phyloP scores from a whole-genome alignment of 30 jellyfish, hydroid and myxozoan species.

The Aurelia sp. region DNA sequence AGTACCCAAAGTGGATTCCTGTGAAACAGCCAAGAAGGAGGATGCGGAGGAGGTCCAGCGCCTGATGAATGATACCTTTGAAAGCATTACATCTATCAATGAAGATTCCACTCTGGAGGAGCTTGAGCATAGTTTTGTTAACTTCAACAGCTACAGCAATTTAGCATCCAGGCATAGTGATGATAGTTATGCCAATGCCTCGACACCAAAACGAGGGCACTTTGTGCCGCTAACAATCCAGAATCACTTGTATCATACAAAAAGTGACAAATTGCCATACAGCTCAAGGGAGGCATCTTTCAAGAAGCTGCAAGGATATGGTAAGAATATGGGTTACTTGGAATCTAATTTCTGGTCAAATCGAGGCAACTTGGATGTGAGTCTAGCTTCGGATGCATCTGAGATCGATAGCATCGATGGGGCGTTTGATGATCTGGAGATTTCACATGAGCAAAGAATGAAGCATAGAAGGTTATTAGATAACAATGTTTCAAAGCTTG shows the following conservation, averaged over 20 bases:
- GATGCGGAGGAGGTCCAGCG: slow-evolving; percentile 1
- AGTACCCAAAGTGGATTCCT: not conserved
- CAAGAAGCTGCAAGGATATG: not conserved
- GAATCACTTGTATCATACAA: slow-evolving; percentile 30
- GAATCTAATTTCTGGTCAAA: slow-evolving; percentile 35
- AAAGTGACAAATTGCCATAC: not conserved
- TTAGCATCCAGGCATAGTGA: slow-evolving; percentile 3
- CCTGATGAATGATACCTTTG: slow-evolving; percentile 53
- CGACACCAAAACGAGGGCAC: slow-evolving; percentile 70
- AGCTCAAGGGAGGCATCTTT: slow-evolving; percentile 5
- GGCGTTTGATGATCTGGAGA: slow-evolving; percentile 29
- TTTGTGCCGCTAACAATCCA: slow-evolving; percentile 49
- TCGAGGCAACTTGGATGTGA: slow-evolving; percentile 36
- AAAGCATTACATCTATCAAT: slow-evolving; percentile 48
- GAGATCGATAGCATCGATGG: slow-evolving; percentile 67
- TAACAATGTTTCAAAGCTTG: slow-evolving; percentile 51
- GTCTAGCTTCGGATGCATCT: slow-evolving; percentile 46
- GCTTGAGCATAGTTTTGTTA: slow-evolving; percentile 27
- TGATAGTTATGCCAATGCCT: slow-evolving; percentile 41
- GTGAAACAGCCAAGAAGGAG: not conserved
- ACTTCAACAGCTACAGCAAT: slow-evolving; percentile 31
- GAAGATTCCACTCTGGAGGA: slow-evolving; percentile 62
- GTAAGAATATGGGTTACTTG: not conserved
- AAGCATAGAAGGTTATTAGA: slow-evolving; percentile 34
- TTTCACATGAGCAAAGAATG: slow-evolving; percentile 38